phyloP scores from a whole-genome alignment of 2,797 vertebrate genomes.

The Melopsittacus undulatus region DNA sequence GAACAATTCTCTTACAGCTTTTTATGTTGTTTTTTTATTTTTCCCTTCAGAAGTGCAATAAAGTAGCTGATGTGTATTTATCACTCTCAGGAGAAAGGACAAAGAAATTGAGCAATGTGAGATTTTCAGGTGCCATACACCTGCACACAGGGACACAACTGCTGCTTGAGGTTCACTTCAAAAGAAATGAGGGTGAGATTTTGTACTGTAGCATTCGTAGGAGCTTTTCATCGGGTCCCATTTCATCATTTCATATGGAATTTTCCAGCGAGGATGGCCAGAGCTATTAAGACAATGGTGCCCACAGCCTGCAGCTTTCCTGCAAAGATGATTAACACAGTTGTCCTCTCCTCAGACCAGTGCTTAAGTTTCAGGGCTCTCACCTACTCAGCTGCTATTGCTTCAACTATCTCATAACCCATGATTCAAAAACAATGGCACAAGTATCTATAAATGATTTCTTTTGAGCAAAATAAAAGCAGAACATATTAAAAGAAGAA shows the following conservation, averaged over 20 bases:
- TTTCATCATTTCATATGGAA: fast-evolving
- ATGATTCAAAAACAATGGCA: background rate
- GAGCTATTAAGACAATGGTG: background rate
- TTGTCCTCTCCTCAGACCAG: background rate
- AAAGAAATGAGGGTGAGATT: background rate
- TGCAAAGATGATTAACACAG: background rate
- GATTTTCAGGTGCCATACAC: background rate
- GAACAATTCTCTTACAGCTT: background rate
- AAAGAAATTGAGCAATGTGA: background rate
- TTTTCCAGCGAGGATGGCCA: background rate
- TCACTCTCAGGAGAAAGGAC: background rate
- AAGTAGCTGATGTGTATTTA: background rate
- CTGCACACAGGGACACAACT: fast-evolving
- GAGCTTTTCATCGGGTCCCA: background rate
- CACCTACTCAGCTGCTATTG: background rate
- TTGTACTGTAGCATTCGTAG: background rate
- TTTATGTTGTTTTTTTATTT: background rate
- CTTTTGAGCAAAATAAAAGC: background rate
- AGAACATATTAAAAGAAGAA: background rate
- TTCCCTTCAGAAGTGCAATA: background rate
- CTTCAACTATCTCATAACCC: background rate
- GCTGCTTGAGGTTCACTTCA: background rate
- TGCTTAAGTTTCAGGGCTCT: background rate
- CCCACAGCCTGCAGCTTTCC: background rate
- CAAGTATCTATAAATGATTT: background rate